A percentile compares a stretch with the other conserved stretches of the same genome.
Evolutionary conservation across 2,113 vertebrate species (phyloP).

Genomic region (Chunga burmeisteri): DNA sequence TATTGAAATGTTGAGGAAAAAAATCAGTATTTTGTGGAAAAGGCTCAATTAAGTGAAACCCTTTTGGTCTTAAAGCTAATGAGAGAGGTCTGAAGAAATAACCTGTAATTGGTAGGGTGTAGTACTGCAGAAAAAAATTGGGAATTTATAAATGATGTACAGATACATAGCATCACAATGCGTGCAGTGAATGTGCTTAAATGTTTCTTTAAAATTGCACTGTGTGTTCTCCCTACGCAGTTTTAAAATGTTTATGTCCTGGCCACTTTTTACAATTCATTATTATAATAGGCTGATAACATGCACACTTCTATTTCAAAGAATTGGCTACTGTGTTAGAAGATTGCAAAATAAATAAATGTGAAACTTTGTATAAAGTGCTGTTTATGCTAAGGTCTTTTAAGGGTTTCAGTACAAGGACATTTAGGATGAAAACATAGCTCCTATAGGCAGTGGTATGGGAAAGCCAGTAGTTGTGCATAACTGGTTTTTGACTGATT

Average conservation of each 20-base stretch:
- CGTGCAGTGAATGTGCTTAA: neutral
- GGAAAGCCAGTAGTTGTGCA: neutral
- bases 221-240: neutral
- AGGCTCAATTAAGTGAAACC: constrained; percentile 43
- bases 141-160: constrained; percentile 25
- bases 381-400: neutral
- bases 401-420: neutral
- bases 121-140: constrained; percentile 41
- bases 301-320: neutral
- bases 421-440: neutral
- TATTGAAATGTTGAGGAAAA: neutral
- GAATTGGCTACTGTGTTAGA: neutral
- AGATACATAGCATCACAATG: neutral
- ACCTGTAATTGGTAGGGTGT: constrained; percentile 49
- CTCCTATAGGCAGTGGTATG: neutral
- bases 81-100: constrained; percentile 57
- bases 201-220: neutral
- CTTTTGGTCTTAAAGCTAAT: constrained; percentile 63
- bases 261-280: neutral
- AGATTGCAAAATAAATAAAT: neutral
- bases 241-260: neutral
- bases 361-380: neutral
- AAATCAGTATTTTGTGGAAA: constrained; percentile 55
- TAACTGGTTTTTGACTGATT: neutral
- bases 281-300: neutral